Conservation (phyloP, 2,888 invertebrate genomes). For the Eupeodes latifasciatus region DNA sequence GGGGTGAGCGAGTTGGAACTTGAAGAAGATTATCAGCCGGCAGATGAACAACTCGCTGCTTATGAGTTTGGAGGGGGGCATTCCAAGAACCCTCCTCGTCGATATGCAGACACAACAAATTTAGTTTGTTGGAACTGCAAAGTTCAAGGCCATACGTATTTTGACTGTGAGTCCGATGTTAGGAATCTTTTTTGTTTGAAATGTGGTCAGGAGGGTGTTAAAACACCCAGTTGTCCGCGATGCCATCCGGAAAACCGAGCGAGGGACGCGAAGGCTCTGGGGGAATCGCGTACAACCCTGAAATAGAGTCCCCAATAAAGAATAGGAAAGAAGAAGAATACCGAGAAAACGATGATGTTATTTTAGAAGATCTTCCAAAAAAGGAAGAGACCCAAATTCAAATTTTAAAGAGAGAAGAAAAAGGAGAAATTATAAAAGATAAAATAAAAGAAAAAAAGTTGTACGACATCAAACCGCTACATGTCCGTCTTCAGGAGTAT, state of each 20-base stretch:
- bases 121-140: neutral
- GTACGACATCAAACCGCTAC: neutral
- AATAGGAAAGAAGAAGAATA: neutral
- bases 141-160: neutral
- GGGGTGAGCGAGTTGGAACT: no score
- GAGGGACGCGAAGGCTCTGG: slow-evolving; percentile 6
- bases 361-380: neutral
- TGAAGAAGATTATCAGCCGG: neutral
- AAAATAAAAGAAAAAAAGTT: neutral
- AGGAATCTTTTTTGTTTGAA: neutral
- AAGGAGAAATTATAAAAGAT: neutral
- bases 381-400: neutral
- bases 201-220: neutral
- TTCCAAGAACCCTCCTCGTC: neutral
- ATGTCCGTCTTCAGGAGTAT: neutral
- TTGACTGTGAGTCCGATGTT: neutral
- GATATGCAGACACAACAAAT: neutral
- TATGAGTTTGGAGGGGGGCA: neutral
- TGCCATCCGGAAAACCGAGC: neutral
- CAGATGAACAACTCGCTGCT: neutral
- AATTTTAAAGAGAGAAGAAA: neutral
- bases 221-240: neutral
- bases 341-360: neutral
- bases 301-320: neutral
- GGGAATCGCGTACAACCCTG: neutral